These are phyloP conservation scores for Ahaetulla prasina DNA, from an alignment of 2,113 vertebrate genomes.

Conservation along the genomic window DNA sequence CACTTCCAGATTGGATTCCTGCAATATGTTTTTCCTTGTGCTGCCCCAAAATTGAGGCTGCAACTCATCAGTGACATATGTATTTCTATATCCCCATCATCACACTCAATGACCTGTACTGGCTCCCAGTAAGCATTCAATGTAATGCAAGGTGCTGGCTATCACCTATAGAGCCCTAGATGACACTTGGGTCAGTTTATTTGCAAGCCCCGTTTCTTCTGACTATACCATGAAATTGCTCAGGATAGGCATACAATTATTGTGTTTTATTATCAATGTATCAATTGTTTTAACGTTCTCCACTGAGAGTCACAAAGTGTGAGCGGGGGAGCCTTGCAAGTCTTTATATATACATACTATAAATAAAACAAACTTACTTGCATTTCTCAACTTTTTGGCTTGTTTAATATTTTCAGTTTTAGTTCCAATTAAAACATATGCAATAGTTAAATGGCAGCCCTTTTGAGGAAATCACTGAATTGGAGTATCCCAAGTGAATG, in stretches of 20 bases:
- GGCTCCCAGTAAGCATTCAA: neutral
- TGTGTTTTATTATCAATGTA: neutral
- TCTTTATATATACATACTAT: neutral
- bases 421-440: neutral
- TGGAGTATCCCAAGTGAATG: neutral
- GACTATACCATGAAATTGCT: neutral
- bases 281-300: neutral
- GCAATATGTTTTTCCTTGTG: no score
- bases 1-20: neutral
- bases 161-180: neutral
- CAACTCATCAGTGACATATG: neutral
- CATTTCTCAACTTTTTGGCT: neutral
- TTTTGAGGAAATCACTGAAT: neutral
- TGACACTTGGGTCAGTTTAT: neutral
- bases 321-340: neutral
- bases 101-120: neutral
- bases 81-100: neutral
- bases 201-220: neutral
- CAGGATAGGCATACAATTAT: neutral
- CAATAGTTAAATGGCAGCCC: neutral
- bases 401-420: neutral
- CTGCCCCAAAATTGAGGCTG: neutral
- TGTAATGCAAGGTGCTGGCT: neutral
- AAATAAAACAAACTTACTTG: neutral
- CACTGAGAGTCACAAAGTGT: neutral